Percentiles rank a stretch among this genome's conserved stretches.
Conservation (phyloP, 2,888 invertebrate species). For the Agonum fuliginosum region DNA sequence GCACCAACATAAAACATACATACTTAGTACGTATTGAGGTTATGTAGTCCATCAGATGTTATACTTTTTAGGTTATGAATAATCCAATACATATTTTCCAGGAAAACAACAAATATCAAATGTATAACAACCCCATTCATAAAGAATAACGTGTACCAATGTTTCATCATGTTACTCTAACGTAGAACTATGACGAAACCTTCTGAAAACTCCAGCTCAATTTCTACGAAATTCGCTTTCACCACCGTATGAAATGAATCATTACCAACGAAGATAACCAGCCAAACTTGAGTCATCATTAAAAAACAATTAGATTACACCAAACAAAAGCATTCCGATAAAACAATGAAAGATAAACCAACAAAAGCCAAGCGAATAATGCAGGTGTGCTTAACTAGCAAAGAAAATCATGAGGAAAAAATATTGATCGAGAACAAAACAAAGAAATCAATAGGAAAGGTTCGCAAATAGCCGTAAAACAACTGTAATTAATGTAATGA, state of each 20-base stretch:
- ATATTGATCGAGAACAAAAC: conserved; percentile 22
- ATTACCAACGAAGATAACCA: conserved; percentile 20
- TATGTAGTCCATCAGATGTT: no score
- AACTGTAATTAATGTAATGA: conserved; percentile 43
- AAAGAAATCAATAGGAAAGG: conserved; percentile 22
- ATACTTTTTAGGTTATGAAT: no score
- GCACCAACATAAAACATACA: no score
- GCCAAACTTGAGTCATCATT: conserved; percentile 19
- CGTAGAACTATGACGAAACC: conserved; percentile 12
- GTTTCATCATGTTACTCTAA: conserved; percentile 10
- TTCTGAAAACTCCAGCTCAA: conserved; percentile 6
- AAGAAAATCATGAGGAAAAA: conserved; percentile 7
- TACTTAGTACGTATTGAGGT: no score
- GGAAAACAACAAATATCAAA: background rate
- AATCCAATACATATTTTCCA: conserved; percentile 6
- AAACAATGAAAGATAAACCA: background rate
- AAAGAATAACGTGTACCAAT: background rate
- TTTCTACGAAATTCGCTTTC: conserved; percentile 44
- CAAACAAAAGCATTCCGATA: conserved; percentile 27
- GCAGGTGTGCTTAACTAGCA: background rate
- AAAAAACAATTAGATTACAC: conserved; percentile 36
- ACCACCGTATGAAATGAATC: conserved; percentile 20
- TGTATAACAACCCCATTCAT: background rate
- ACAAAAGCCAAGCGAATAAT: background rate
- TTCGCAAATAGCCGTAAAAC: conserved; percentile 27